Conservation (phyloP, 2,113 vertebrate genomes). For the Felis catus region F.catus_Fca126_mat1.0 CM031416.1:4254501-4255000, state of each 20-base stretch:
- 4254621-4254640: not conserved
- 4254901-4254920: not conserved
- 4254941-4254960: not conserved
- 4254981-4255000: not conserved
- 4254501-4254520: not conserved
- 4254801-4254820: not conserved
- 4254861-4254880: not conserved
- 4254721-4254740: not conserved
- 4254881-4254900: not conserved
- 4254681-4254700: not conserved
- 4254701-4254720: not conserved
- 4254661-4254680: not conserved
- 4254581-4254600: conserved; percentile 18
- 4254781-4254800: not conserved
- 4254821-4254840: conserved; percentile 9
- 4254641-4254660: not conserved
- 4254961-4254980: not conserved
- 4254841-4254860: not conserved
- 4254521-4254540: not conserved
- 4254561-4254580: not conserved
- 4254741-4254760: not conserved
- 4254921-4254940: not conserved
- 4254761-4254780: not conserved
- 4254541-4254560: conserved; percentile 16
- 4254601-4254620: not conserved